Evolutionary conservation across 1,140 invertebrate species (phyloP), one percentile per base, ranked within the genome.

Genomic region (Drosophila nikananu): DNA sequence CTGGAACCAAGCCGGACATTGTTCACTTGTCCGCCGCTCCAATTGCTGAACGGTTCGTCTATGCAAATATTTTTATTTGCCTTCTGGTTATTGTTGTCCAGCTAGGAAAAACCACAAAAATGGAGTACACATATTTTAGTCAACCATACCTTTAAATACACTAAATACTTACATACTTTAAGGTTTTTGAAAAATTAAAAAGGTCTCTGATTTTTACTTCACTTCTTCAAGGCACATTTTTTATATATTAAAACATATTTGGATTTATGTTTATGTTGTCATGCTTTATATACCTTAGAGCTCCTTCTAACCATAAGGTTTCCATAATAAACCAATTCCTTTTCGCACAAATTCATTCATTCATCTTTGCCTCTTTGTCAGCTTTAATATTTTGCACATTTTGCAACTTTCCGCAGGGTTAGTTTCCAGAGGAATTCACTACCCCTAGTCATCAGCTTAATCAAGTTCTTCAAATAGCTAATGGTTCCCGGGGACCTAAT

Each of bases 11-110:
- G 54, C 25, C 51, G 25, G 54, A 25, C 27, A 39, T 61, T 87
- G 84, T 64, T 84, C 86, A 90, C 81, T 89, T 89, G 73, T 46
- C 63, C 64, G 77, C 64, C 72, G 65, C 71, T 81, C 74, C 84
- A 84, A 84, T 89, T 84, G 86, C 81, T 82, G 70, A 70, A 57
- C 57, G 63, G 55, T 81, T 72, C 83, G 84, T 89, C 84, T 89
- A 89, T 89, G 84, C 86, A 89, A 89, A 89, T 89, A 89, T 89
- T 89, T 89, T 89, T 89, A 90, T 89, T 89, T 90, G 78, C 74
- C 71, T 68, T 71, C 61, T 66, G 67, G 76, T 80, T 80, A 80
- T 79, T 78, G 77, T 70, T 83, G 67, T 83, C 81, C 78, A 83
- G 80, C 57, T 51, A 77, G 55, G 52, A 72, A 35, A 60, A 67